These are phyloP conservation scores for Apostichopus leukothele DNA, from an alignment of 53 echinoderm and acorn worm species.

Conservation along the genomic window DNA sequence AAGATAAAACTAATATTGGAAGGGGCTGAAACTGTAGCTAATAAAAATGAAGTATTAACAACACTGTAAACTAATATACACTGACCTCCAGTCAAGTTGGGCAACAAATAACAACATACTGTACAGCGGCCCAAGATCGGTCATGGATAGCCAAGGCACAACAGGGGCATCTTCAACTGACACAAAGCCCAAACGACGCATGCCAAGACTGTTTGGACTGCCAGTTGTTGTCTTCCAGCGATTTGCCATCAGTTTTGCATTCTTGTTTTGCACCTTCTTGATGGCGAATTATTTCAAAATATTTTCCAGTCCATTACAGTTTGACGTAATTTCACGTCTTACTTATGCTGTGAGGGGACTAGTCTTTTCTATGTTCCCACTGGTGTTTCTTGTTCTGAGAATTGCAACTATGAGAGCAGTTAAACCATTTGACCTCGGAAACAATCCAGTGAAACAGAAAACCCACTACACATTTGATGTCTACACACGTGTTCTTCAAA, in stretches of 20 bases:
- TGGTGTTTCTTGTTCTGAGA: constrained; percentile 26
- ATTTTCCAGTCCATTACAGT: not conserved
- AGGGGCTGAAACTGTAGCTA: too few relatives aligned
- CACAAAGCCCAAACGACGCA: not conserved
- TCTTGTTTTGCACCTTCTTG: not conserved
- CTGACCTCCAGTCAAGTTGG: too few relatives aligned
- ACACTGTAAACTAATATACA: too few relatives aligned
- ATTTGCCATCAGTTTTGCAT: not conserved
- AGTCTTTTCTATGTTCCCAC: constrained; percentile 47
- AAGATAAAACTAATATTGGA: too few relatives aligned
- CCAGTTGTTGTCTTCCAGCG: not conserved
- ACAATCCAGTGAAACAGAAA: constrained; percentile 14
- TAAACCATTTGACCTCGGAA: constrained; percentile 23
- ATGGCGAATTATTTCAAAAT: not conserved
- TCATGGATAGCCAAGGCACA: not conserved
- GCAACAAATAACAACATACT: too few relatives aligned
- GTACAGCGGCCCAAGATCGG: too few relatives aligned
- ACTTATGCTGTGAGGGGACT: constrained; percentile 50
- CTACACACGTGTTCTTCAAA: constrained; percentile 65
- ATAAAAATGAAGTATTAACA: too few relatives aligned
- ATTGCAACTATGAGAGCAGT: constrained; percentile 25
- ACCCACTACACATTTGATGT: constrained; percentile 33
- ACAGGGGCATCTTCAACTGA: not conserved
- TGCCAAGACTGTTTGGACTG: constrained; percentile 11
- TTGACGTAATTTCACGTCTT: constrained; percentile 17